Conservation (phyloP, 1,140 invertebrate species). For the Diuraphis noxia region DNA sequence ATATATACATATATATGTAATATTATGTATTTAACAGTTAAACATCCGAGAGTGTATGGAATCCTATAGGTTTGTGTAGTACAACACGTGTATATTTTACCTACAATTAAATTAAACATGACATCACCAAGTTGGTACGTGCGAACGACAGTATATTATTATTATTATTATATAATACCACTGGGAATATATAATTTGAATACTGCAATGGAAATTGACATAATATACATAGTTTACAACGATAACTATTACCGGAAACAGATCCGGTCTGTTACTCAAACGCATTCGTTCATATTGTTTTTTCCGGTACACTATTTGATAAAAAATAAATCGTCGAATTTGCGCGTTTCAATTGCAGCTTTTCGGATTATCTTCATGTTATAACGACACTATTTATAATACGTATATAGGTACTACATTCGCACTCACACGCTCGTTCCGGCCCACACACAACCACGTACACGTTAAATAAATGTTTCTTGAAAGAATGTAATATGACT, state of each 20-base stretch:
- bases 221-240: not conserved
- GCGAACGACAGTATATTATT: not conserved
- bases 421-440: not conserved
- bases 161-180: not conserved
- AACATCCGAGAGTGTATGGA: no score
- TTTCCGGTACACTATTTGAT: not conserved
- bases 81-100: not conserved
- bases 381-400: not conserved
- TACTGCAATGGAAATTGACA: not conserved
- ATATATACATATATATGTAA: no score
- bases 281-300: not conserved
- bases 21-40: no score
- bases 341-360: not conserved
- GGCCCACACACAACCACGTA: no score
- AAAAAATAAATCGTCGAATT: not conserved
- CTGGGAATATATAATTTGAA: not conserved
- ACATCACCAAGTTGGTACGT: not conserved
- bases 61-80: not conserved
- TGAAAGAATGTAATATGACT: not conserved
- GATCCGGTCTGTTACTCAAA: not conserved
- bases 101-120: not conserved
- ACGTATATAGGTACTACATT: not conserved
- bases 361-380: not conserved
- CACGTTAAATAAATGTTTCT: not conserved
- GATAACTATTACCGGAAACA: not conserved